phyloP scores from a whole-genome alignment of 2,797 vertebrate genomes.

The Prunella strophiata region DNA sequence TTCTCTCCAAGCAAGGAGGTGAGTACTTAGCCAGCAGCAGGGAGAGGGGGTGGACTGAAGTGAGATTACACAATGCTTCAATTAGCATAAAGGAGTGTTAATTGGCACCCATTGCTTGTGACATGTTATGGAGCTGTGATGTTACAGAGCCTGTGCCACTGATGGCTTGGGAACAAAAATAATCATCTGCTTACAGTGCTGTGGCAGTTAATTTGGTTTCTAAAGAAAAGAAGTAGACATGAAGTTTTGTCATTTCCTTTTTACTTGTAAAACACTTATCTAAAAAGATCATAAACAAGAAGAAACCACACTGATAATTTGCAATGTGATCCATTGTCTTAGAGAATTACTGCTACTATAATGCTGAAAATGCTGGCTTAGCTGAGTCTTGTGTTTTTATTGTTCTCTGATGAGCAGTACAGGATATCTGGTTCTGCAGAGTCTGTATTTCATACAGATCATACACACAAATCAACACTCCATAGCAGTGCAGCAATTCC shows the following conservation, averaged over 20 bases:
- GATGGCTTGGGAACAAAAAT: not conserved
- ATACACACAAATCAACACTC: not conserved
- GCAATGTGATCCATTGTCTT: not conserved
- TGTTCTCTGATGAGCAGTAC: not conserved
- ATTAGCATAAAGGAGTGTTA: not conserved
- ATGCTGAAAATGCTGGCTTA: not conserved
- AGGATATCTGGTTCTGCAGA: not conserved
- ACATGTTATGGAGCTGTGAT: not conserved
- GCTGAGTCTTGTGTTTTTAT: not conserved
- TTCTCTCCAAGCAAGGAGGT: slow-evolving; percentile 99
- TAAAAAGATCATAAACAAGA: not conserved
- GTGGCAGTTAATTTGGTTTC: not conserved
- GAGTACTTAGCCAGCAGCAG: slow-evolving; percentile 7
- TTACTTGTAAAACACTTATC: not conserved
- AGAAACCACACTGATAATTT: not conserved
- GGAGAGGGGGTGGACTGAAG: not conserved
- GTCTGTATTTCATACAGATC: not conserved
- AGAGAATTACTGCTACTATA: not conserved
- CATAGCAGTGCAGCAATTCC: not conserved
- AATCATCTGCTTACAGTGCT: not conserved
- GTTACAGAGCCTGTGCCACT: not conserved
- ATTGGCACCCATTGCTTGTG: not conserved
- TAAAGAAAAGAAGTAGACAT: not conserved
- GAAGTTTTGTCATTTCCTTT: not conserved
- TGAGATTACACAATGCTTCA: not conserved